These are phyloP conservation scores for Stenolophus ochropezus DNA, from an alignment of 2,888 invertebrate genomes.

Conservation along the genomic window DNA sequence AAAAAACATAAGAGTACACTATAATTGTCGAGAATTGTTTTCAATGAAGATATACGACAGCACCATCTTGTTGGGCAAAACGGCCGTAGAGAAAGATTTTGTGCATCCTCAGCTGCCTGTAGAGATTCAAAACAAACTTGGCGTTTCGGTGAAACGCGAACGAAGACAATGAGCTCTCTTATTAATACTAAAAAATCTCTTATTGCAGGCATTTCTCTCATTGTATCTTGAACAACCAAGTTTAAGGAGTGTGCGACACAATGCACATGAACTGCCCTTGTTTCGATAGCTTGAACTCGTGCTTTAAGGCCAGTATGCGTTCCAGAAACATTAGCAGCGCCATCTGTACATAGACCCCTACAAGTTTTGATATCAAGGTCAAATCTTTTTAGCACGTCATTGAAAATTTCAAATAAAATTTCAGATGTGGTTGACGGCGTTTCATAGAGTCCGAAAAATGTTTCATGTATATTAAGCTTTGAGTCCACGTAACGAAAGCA, in stretches of 20 bases:
- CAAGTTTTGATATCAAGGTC: not conserved
- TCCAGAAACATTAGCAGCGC: constrained; percentile 6
- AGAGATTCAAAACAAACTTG: too few species aligned
- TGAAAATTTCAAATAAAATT: not conserved
- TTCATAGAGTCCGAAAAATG: constrained; percentile 6
- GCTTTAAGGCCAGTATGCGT: not conserved
- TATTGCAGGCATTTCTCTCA: too few species aligned
- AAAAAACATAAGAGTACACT: too few species aligned
- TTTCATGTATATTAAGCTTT: not conserved
- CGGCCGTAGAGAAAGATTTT: too few species aligned
- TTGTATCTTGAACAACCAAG: constrained; percentile 18
- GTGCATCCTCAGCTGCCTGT: too few species aligned
- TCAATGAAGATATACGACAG: too few species aligned
- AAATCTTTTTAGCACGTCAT: constrained; percentile 8
- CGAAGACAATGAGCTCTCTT: too few species aligned
- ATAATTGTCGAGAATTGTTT: too few species aligned
- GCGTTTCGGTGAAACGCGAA: too few species aligned
- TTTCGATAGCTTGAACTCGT: not conserved
- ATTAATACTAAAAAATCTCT: too few species aligned
- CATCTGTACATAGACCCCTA: not conserved
- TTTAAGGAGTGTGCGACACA: not conserved
- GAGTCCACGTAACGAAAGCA: too few species aligned
- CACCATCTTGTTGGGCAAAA: too few species aligned
- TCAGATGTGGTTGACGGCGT: not conserved
- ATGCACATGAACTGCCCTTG: not conserved